phyloP scores from a whole-genome alignment of 2,888 invertebrate species.

The Apotomis capreana region DNA sequence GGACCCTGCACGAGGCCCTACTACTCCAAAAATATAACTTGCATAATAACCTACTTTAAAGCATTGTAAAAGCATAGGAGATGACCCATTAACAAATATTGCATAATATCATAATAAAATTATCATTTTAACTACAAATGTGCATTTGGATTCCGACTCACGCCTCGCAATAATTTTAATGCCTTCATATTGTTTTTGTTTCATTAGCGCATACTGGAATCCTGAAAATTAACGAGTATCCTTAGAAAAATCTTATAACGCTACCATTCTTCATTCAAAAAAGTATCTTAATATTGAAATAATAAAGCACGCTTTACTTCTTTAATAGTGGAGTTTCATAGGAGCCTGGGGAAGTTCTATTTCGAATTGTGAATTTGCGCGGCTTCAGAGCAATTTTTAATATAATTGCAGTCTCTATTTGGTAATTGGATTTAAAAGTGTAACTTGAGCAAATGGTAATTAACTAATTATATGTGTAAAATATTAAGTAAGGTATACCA shows the following conservation, averaged over 20 bases:
- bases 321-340: not conserved
- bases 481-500: too few species aligned
- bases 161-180: constrained; percentile 20
- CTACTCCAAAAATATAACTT: too few species aligned
- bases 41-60: not conserved
- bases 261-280: not conserved
- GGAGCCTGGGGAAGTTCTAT: not conserved
- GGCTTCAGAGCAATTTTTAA: constrained; percentile 17
- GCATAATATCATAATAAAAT: constrained; percentile 6
- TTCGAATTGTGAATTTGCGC: constrained; percentile 8
- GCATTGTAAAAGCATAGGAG: not conserved
- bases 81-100: not conserved
- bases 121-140: constrained; percentile 10
- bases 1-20: too few species aligned
- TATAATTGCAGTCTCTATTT: constrained; percentile 17
- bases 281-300: not conserved
- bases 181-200: constrained; percentile 33
- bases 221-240: not conserved
- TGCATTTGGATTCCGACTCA: constrained; percentile 15
- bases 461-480: not conserved
- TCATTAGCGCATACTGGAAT: constrained; percentile 22
- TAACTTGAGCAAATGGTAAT: not conserved
- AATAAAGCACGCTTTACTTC: not conserved
- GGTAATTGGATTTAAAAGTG: constrained; percentile 9
- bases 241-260: not conserved